Percentiles rank a stretch among this genome's conserved stretches.
Conservation (phyloP, 2,888 invertebrate species). For the Aporophyla lueneburgensis region DNA sequence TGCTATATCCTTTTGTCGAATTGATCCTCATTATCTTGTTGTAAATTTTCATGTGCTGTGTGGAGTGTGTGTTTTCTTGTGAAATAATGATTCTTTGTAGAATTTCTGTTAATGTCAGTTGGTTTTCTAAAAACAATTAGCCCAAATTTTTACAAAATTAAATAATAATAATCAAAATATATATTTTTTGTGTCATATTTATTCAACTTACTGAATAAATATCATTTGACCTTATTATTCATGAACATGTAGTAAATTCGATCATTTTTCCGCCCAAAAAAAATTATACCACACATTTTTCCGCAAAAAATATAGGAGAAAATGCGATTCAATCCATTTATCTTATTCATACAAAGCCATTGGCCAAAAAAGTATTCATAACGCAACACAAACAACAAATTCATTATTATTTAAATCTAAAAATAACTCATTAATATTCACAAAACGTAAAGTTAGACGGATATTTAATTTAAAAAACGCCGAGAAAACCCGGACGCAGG, state of each 20-base stretch:
- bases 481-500: constrained; percentile 44
- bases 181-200: background rate
- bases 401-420: constrained; percentile 73
- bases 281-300: background rate
- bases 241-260: constrained; percentile 1
- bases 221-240: background rate
- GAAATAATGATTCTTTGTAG: background rate
- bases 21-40: constrained; percentile 60
- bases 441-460: constrained; percentile 58
- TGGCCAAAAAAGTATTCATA: constrained; percentile 64
- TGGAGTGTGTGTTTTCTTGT: background rate
- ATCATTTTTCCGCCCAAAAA: constrained; percentile 7
- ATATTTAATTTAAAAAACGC: constrained; percentile 73
- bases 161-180: too few species aligned
- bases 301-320: background rate
- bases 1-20: too few species aligned
- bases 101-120: background rate
- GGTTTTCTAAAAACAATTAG: background rate
- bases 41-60: constrained; percentile 50
- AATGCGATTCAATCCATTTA: constrained; percentile 29
- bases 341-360: constrained; percentile 55
- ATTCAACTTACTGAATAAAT: background rate
- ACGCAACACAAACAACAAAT: constrained; percentile 64
- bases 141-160: background rate
- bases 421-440: constrained; percentile 71